Evolutionary conservation across 2,797 vertebrate species (phyloP), one percentile per base, ranked within the genome.

Genomic region (Scarus forsteni): DNA sequence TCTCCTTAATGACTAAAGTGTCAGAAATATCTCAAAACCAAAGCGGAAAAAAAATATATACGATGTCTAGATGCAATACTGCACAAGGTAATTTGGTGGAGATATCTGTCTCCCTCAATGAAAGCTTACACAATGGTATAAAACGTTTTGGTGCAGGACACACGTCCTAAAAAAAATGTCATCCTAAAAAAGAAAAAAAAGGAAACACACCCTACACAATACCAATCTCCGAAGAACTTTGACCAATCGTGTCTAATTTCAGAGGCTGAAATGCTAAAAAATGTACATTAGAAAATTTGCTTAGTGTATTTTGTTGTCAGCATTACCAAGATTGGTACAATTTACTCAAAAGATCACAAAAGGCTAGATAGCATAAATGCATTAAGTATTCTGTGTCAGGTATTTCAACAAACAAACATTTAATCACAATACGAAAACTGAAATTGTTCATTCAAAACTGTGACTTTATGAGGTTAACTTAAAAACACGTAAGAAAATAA

Each of bases 331-430:
- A 8, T 6, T 58, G 54, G 6, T 14, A 58, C 40, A 11, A 53
- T 16, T 10, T 46, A 39, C 10, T 3, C 11, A 19, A 11, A 18
- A 50, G 68, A 63, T 0, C 53, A 42, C 5, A 2, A 73, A 60
- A 70, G 44, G 43, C 7, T 57, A 12, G 51, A 72, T 14, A 51
- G 80, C 8, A 73, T 27, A 4, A 70, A 40, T 18, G 19, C 14
- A 84, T 79, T 67, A 49, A 39, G 51, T 68, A 45, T 12, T 61
- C 19, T 13, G 3, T 3, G 15, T 34, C 10, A 14, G 51, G 66
- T 43, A 52, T 69, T 67, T 75, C 38, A 46, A 57, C 66, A 77
- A 27, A 44, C 34, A 67, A 60, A 12, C 12, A 1, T 1, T 60
- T 54, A 52, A 19, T 55, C 19, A 54, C 60, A 52, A 10, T 10